Percentiles rank a stretch among this genome's conserved stretches.
These are phyloP conservation scores for Zoanthus sociatus DNA, from an alignment of 92 coral and sea anemone genomes.

Conservation along the genomic window DNA sequence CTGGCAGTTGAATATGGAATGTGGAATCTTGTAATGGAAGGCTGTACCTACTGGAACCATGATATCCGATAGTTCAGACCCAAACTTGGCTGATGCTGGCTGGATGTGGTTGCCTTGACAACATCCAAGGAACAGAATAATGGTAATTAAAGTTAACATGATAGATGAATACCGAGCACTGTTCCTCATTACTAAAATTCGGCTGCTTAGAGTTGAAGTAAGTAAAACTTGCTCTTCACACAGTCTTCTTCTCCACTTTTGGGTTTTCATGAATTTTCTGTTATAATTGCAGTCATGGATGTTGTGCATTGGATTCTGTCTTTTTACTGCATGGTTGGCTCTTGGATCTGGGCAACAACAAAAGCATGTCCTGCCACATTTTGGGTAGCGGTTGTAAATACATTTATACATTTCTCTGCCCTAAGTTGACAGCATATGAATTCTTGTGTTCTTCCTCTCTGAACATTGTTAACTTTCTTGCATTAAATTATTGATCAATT, in stretches of 20 bases:
- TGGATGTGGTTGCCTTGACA: slow-evolving; percentile 34
- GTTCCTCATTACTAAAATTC: neutral
- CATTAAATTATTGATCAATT: neutral
- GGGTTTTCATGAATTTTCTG: neutral
- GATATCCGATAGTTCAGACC: slow-evolving; percentile 52
- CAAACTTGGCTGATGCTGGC: slow-evolving; percentile 54
- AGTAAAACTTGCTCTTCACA: neutral
- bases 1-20: slow-evolving; percentile 74
- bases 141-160: neutral
- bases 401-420: slow-evolving; percentile 13
- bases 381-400: neutral
- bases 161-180: neutral
- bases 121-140: slow-evolving; percentile 10
- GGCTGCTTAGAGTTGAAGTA: neutral
- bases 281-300: neutral
- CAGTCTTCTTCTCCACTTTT: slow-evolving; percentile 4
- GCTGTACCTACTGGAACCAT: slow-evolving; percentile 73
- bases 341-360: neutral
- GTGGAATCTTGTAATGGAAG: slow-evolving; percentile 76
- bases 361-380: neutral
- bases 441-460: neutral
- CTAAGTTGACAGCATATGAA: neutral
- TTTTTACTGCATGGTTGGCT: neutral
- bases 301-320: neutral
- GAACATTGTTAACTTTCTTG: neutral